Evolutionary conservation across 2,113 vertebrate species (phyloP).

Genomic region (Sardina pilchardus): DNA sequence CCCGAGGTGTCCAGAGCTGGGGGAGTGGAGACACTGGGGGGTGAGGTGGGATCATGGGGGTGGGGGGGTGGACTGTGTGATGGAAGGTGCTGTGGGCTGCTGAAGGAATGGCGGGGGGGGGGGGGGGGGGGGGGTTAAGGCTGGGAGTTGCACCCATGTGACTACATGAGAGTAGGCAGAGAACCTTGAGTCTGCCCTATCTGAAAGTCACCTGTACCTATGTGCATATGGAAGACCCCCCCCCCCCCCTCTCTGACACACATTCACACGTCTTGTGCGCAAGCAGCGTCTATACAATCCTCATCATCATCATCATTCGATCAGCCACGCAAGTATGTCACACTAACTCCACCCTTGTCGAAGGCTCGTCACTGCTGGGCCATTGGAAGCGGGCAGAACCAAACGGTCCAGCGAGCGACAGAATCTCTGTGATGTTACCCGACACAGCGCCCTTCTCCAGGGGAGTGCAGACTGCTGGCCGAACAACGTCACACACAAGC

Average conservation of each 20-base stretch:
- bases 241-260: not conserved
- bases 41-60: not conserved
- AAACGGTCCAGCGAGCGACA: not conserved
- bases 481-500: not conserved
- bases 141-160: not conserved
- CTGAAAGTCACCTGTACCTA: not conserved
- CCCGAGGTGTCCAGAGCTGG: not conserved
- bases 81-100: conserved; percentile 4
- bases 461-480: not conserved
- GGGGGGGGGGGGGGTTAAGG: not conserved
- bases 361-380: not conserved
- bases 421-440: not conserved
- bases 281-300: not conserved
- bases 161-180: not conserved
- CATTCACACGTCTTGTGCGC: not conserved
- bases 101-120: not conserved
- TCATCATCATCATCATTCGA: too few species aligned
- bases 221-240: too few species aligned
- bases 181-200: not conserved
- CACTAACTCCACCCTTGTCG: not conserved
- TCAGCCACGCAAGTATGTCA: not conserved
- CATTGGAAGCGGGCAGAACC: not conserved
- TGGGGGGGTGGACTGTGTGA: not conserved
- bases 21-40: not conserved
- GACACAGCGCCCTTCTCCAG: not conserved